Evolutionary conservation across 2,113 vertebrate genomes (phyloP).

Genomic region (Neoarius graeffei): DNA sequence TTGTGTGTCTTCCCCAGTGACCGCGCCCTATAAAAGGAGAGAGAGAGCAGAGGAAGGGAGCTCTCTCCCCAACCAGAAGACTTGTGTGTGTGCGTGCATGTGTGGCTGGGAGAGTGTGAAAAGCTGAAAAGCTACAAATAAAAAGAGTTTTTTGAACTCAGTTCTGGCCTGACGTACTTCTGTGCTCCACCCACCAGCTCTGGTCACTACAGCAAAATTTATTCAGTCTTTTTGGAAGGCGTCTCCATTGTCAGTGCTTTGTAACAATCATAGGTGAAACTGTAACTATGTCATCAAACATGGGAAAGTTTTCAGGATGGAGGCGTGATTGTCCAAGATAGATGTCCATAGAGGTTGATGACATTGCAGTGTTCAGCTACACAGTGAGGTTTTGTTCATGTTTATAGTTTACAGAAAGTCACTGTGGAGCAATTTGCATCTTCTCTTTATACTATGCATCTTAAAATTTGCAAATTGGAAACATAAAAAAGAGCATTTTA

Average conservation of each 20-base stretch:
- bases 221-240: background rate
- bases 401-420: background rate
- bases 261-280: background rate
- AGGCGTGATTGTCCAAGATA: background rate
- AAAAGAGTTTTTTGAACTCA: too few species aligned
- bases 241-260: background rate
- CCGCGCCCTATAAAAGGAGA: too few species aligned
- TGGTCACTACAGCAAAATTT: too few species aligned
- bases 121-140: too few species aligned
- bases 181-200: too few species aligned
- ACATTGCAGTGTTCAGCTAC: background rate
- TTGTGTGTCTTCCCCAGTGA: too few species aligned
- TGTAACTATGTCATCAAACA: too few species aligned
- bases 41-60: too few species aligned
- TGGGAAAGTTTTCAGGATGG: background rate
- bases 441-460: conserved; percentile 30
- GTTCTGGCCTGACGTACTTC: too few species aligned
- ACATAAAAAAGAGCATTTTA: background rate
- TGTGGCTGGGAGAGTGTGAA: too few species aligned
- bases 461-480: background rate
- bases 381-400: background rate
- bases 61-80: too few species aligned
- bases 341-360: background rate
- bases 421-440: background rate
- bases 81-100: too few species aligned